phyloP scores from a whole-genome alignment of 1,140 invertebrate species.

The Lerema accius region DNA sequence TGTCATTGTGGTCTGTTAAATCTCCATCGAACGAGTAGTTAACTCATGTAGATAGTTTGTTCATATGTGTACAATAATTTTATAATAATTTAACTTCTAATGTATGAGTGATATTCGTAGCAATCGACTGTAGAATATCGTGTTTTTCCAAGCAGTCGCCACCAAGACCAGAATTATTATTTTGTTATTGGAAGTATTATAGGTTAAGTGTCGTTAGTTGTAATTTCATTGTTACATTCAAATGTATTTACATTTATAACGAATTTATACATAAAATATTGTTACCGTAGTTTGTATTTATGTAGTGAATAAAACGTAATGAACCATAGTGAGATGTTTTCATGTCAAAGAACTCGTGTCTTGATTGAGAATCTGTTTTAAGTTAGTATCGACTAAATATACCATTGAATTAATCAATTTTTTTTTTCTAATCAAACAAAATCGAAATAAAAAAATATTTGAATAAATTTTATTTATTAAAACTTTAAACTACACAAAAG shows the following conservation, averaged over 20 bases:
- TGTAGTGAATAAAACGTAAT: constrained; percentile 42
- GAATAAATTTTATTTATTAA: constrained; percentile 78
- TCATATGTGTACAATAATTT: too few species aligned
- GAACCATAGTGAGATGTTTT: constrained; percentile 40
- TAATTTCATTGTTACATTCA: constrained; percentile 57
- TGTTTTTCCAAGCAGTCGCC: constrained; percentile 45
- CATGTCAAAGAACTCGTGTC: constrained; percentile 29
- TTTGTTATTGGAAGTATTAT: constrained; percentile 65
- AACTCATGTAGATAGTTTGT: too few species aligned
- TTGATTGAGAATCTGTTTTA: constrained; percentile 12
- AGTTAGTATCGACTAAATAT: constrained; percentile 26
- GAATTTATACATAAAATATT: constrained; percentile 73
- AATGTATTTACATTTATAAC: constrained; percentile 62
- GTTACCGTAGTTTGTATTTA: constrained; percentile 69
- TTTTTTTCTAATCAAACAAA: constrained; percentile 17
- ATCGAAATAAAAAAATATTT: constrained; percentile 48
- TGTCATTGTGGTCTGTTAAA: too few species aligned
- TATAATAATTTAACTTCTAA: too few species aligned
- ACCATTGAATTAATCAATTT: constrained; percentile 16
- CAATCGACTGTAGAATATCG: constrained; percentile 22
- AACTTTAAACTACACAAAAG: constrained; percentile 76
- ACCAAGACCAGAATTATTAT: constrained; percentile 32
- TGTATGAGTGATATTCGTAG: too few species aligned
- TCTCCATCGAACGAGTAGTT: too few species aligned
- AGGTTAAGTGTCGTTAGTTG: constrained; percentile 56